Base-by-base conservation (phyloP, 1,140 invertebrate genomes). In the Batillaria attramentaria region DNA sequence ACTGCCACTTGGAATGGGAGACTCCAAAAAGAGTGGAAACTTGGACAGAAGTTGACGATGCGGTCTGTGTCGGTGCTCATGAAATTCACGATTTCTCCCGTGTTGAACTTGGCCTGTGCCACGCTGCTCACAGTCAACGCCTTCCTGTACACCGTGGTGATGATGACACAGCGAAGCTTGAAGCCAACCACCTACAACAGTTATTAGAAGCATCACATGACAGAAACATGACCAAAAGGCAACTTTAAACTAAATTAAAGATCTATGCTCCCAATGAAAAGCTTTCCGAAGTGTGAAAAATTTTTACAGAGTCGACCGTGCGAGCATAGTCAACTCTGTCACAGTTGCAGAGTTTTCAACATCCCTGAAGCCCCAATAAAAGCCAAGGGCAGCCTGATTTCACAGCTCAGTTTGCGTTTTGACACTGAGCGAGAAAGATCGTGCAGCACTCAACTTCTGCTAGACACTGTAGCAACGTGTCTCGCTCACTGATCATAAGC, bases 1-100 rank as follows among this genome's bases (percentile, higher is more conserved):
- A 81, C 77, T 8, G 72, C 77, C 0, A 81, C 65, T 77, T 81
- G 80, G 87, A 99, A 93, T 35, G 98, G 98, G 87, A 99, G 95
- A 90, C 97, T 98, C 98, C 98, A 99, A 82, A 99, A 93, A 24
- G 96, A 94, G 92, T 99, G 98, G 90, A 99, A 98, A 91, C 96
- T 98, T 0, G 96, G 94, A 92, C 96, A 98, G 54, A 97, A 96
- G 91, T 99, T 99, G 0, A 98, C 95, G 82, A 99, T 96, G 84
- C 98, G 93, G 87, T 98, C 97, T 0, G 95, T 95, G 90, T 99
- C 98, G 1, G 96, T 98, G 42, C 96, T 98, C 95, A 99, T 98
- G 84, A 97, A 97, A 91, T 99, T 99, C 0, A 98, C 94, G 39
- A 99, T 95, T 92, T 99, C 95, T 1, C 97, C 97, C 81, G 94